phyloP scores from a whole-genome alignment of 2,888 invertebrate genomes.

The Oscheius myriophilus region DNA sequence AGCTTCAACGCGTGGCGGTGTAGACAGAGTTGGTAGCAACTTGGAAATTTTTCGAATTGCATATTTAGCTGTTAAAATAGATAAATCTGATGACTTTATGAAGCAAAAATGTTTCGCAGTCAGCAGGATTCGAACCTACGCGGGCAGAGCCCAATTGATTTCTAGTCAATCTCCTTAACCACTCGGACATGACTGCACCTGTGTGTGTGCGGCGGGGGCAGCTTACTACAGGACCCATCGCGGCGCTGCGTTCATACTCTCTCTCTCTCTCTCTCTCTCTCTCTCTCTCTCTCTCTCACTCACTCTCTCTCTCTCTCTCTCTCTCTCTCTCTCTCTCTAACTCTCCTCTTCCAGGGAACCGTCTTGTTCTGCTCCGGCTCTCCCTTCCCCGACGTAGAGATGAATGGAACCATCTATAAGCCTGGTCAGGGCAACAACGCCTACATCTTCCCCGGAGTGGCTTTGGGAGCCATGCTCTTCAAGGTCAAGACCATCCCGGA shows the following conservation, averaged over 20 bases:
- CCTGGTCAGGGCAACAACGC: constrained; percentile 98
- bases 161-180: constrained; percentile 49
- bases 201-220: no score
- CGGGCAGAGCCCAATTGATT: constrained; percentile 55
- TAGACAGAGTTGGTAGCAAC: no score
- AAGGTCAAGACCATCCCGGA: constrained; percentile 92
- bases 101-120: constrained; percentile 39
- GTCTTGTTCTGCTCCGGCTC: constrained; percentile 95
- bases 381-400: constrained; percentile 87
- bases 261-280: no score
- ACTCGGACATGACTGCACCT: constrained; percentile 45
- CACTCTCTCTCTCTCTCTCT: no score
- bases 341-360: constrained; percentile 80
- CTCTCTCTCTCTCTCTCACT: no score
- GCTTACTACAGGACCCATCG: no score
- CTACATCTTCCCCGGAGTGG: constrained; percentile 94
- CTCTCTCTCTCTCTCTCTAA: background rate
- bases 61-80: no score
- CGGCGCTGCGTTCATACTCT: no score
- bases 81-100: no score
- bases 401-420: constrained; percentile 82
- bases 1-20: no score
- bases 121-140: constrained; percentile 58
- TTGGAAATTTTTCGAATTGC: no score
- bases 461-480: constrained; percentile 89